Evolutionary conservation across 2,797 vertebrate species (phyloP).

Genomic region (Pygocentrus nattereri): DNA sequence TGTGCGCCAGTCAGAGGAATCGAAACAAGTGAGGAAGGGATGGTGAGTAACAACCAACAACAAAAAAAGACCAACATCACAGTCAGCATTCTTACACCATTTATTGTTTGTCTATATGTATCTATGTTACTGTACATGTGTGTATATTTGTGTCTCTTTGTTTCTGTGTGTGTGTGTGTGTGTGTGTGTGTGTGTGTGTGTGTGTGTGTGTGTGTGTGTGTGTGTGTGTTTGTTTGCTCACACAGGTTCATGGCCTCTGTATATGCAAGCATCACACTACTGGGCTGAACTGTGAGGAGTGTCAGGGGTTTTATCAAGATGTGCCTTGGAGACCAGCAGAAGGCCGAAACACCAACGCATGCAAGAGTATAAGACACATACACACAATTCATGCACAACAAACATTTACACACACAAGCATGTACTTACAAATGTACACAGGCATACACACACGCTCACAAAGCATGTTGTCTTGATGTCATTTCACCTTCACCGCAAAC

Average conservation of each 20-base stretch:
- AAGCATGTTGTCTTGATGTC: no score
- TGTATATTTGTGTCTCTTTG: slow-evolving; percentile 9
- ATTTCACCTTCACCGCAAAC: no score
- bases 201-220: slow-evolving; percentile 75
- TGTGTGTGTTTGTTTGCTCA: slow-evolving; percentile 5
- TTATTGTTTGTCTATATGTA: slow-evolving; percentile 10
- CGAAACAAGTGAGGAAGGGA: slow-evolving; percentile 84
- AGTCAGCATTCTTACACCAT: not conserved
- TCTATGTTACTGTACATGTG: not conserved
- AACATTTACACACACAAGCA: slow-evolving; percentile 17
- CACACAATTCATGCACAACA: slow-evolving; percentile 4
- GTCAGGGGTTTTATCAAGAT: slow-evolving; percentile 93
- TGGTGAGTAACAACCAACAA: slow-evolving; percentile 78
- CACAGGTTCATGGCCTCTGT: slow-evolving; percentile 93
- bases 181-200: slow-evolving; percentile 70
- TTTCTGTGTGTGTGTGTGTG: not conserved
- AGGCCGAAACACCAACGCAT: slow-evolving; percentile 87
- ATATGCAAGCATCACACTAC: slow-evolving; percentile 96
- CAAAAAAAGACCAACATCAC: not conserved
- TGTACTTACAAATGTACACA: slow-evolving; percentile 11
- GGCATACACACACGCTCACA: not conserved
- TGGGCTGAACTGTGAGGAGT: slow-evolving; percentile 94
- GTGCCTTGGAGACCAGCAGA: slow-evolving; percentile 93
- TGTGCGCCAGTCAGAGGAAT: slow-evolving; percentile 85
- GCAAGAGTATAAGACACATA: slow-evolving; percentile 80